These are phyloP conservation scores for Sebastes variabilis DNA, from an alignment of 2,797 vertebrate genomes.

Conservation along the genomic window DNA sequence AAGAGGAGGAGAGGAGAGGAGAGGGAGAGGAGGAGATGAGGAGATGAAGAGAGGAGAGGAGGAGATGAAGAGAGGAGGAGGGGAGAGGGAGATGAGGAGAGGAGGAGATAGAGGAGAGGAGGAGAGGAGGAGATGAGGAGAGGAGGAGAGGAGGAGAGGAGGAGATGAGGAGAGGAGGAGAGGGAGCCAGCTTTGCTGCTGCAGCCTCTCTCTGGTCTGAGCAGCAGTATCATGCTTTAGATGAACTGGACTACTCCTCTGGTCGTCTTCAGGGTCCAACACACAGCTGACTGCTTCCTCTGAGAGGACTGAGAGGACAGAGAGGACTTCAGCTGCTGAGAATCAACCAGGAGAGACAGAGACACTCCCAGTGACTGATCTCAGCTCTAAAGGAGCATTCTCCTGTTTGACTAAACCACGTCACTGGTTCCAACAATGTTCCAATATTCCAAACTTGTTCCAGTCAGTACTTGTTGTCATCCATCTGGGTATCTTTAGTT, in stretches of 20 bases:
- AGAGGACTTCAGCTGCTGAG: background rate
- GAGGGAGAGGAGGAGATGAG: too few relatives aligned
- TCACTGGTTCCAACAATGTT: background rate
- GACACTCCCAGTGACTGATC: too few relatives aligned
- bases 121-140: too few relatives aligned
- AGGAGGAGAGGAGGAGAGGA: too few relatives aligned
- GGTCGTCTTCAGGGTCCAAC: background rate
- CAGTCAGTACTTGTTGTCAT: too few relatives aligned
- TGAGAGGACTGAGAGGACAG: background rate
- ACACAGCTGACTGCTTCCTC: background rate
- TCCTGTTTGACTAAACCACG: background rate
- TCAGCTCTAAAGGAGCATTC: background rate
- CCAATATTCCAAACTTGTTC: too few relatives aligned
- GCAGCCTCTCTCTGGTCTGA: constrained; percentile 19
- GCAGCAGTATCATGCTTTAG: background rate
- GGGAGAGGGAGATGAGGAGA: too few relatives aligned
- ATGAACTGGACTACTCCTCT: constrained; percentile 25
- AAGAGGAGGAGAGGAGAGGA: too few relatives aligned
- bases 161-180: background rate
- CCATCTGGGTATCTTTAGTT: too few relatives aligned
- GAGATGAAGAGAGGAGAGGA: too few relatives aligned
- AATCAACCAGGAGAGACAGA: background rate
- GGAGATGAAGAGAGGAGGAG: too few relatives aligned
- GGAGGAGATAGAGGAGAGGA: too few relatives aligned
- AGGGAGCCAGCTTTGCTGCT: background rate